Evolutionary conservation across 2,888 invertebrate genomes (phyloP).

Genomic region (Hydroisotoma schaefferi): DNA sequence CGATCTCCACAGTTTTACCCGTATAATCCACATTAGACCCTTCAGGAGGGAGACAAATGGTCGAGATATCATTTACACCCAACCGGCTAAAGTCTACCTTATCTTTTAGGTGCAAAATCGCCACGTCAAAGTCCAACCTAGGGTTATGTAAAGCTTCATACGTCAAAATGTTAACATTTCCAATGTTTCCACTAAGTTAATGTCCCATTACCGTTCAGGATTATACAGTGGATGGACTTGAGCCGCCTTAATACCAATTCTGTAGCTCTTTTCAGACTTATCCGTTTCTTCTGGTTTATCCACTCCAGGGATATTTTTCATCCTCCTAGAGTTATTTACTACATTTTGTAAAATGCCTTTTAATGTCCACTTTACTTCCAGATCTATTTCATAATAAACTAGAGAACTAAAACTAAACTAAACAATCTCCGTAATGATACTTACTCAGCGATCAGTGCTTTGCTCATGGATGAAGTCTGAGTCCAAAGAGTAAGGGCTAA

Average conservation of each 20-base stretch:
- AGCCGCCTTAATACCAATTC: neutral
- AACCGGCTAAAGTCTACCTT: neutral
- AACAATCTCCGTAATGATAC: neutral
- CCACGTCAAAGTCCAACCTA: constrained; percentile 5
- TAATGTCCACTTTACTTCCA: no score
- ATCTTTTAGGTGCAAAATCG: neutral
- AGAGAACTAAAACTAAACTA: no score
- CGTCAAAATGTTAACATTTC: neutral
- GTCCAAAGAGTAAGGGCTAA: neutral
- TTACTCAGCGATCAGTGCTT: neutral
- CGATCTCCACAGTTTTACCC: neutral
- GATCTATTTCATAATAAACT: no score
- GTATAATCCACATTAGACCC: no score
- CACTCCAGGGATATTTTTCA: neutral
- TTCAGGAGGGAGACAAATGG: neutral
- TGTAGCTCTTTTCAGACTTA: neutral
- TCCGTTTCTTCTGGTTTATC: neutral
- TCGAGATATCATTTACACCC: neutral
- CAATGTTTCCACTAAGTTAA: neutral
- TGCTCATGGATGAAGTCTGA: no score
- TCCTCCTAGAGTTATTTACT: neutral
- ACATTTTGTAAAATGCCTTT: no score
- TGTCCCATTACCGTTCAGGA: neutral
- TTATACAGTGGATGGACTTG: neutral
- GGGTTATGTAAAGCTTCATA: neutral